Conservation (phyloP, 2,888 invertebrate species). For the Polia nebulosa region DNA sequence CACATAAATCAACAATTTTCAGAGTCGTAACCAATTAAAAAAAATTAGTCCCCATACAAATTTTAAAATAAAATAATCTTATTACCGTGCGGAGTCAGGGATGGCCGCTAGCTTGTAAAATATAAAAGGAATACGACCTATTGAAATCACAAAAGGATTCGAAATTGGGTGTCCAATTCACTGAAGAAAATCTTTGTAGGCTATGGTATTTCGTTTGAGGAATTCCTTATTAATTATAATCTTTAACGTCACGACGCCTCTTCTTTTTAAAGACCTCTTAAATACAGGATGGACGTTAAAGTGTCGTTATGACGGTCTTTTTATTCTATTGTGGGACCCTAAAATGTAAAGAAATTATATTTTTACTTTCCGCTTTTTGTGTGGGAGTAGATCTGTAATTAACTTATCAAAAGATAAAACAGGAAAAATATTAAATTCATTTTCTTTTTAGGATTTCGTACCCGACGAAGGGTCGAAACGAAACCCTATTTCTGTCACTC, state of each 20-base stretch:
- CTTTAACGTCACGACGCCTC: neutral
- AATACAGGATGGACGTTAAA: neutral
- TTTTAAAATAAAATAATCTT: too few relatives aligned
- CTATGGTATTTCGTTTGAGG: neutral
- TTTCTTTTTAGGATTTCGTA: neutral
- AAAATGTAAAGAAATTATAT: neutral
- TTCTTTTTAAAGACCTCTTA: conserved; percentile 7
- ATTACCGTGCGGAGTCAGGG: too few relatives aligned
- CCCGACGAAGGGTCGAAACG: too few relatives aligned
- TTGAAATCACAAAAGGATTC: neutral
- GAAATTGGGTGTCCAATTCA: neutral
- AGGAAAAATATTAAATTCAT: neutral
- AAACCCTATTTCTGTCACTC: too few relatives aligned
- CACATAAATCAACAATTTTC: too few relatives aligned
- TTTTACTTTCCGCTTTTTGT: neutral
- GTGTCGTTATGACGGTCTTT: neutral
- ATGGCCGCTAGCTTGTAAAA: too few relatives aligned
- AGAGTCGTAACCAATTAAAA: too few relatives aligned
- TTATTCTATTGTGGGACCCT: conserved; percentile 7
- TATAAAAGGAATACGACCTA: neutral
- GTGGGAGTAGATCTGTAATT: neutral
- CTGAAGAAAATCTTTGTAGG: neutral
- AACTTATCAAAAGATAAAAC: neutral
- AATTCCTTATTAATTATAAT: conserved; percentile 16
- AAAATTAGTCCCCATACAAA: too few relatives aligned